Conservation (phyloP, 2,113 vertebrate species). For the Antechinus stuartii region DNA sequence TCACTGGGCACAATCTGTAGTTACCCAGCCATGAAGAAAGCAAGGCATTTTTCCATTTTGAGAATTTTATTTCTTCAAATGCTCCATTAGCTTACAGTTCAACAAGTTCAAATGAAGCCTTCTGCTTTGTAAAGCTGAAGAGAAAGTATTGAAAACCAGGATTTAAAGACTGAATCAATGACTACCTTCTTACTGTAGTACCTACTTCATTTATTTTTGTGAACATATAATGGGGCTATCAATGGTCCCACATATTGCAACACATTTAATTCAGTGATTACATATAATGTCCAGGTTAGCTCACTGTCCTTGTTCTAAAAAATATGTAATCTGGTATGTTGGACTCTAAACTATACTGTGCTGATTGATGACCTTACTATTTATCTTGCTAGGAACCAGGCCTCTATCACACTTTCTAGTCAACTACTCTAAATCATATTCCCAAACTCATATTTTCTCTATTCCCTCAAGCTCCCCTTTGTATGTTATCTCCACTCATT, state of each 20-base stretch:
- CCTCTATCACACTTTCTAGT: background rate
- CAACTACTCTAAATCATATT: background rate
- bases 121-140: background rate
- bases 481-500: background rate
- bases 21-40: background rate
- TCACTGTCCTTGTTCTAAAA: background rate
- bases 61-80: background rate
- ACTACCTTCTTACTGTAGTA: rapidly evolving
- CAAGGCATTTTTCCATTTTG: background rate
- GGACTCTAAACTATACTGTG: background rate
- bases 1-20: background rate
- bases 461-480: background rate
- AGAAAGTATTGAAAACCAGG: background rate
- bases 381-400: background rate
- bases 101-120: background rate
- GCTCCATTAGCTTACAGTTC: background rate
- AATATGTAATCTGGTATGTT: background rate
- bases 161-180: background rate
- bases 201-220: rapidly evolving
- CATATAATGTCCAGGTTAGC: no score
- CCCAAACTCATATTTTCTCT: background rate
- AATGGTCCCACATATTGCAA: background rate
- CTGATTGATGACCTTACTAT: background rate
- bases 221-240: rapidly evolving
- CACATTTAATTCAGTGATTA: rapidly evolving